These are phyloP conservation scores for Myxocyprinus asiaticus DNA, from an alignment of 2,113 vertebrate genomes.

Conservation along the genomic window DNA sequence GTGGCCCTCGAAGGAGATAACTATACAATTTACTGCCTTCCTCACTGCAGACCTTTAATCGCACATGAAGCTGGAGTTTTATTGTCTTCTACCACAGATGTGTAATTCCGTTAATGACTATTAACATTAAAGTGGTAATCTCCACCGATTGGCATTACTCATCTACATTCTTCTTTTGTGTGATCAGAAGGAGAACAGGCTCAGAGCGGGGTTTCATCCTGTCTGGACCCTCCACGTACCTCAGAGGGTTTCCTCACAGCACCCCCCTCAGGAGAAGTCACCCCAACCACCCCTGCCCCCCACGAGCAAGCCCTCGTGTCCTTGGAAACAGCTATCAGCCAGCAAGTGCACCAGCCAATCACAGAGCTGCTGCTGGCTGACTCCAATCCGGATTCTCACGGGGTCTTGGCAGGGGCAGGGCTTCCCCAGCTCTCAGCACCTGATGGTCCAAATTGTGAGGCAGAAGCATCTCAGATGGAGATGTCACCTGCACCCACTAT, in stretches of 20 bases:
- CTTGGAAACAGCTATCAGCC: conserved; percentile 82
- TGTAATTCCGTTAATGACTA: neutral
- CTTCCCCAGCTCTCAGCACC: conserved; percentile 77
- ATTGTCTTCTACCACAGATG: neutral
- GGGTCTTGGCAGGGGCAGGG: conserved; percentile 77
- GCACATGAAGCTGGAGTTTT: neutral
- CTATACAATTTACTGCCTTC: conserved; percentile 97
- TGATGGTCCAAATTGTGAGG: conserved; percentile 79
- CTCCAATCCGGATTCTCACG: conserved; percentile 73
- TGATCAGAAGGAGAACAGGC: conserved; percentile 75
- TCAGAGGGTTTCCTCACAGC: conserved; percentile 87
- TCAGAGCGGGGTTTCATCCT: conserved; percentile 70
- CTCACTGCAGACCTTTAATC: conserved; percentile 63
- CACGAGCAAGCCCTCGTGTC: conserved; percentile 80
- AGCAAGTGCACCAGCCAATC: conserved; percentile 81
- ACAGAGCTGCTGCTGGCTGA: conserved; percentile 77
- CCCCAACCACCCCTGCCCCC: conserved; percentile 79
- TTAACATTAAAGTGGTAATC: neutral
- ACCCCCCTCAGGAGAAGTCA: conserved; percentile 83
- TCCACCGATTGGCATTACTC: neutral
- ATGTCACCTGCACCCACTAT: conserved; percentile 90
- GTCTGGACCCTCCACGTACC: conserved; percentile 76
- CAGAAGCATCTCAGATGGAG: conserved; percentile 92
- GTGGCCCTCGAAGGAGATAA: conserved; percentile 87
- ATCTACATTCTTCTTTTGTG: conserved; percentile 36